Base-by-base conservation (phyloP, 2,797 vertebrate species). In the Silurus lanzhouensis region DNA sequence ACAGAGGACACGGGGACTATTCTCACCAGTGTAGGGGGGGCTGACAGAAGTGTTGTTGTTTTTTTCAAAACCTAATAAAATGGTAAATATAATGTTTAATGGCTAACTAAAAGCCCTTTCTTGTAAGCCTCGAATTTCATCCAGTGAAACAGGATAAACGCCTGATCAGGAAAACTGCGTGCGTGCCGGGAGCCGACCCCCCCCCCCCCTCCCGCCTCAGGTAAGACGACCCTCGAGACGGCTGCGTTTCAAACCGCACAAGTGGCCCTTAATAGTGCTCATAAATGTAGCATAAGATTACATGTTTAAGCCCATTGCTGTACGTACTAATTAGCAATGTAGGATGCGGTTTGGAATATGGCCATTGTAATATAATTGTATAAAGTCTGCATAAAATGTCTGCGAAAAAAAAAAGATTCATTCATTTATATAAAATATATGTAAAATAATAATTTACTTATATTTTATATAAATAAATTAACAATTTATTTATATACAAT, bases 191-290 rank as follows among this genome's bases (percentile, higher is more conserved):
- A 31, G 63, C 12, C 17, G n/a, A 38, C 38, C 48, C 6, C 48
- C 9, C 48, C 44, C 14, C 4, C 38, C 48, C 6, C 48, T 1
- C 48, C 44, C 14, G 48, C 3, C 31, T 57, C 70, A 64, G 82
- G 82, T 83, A 75, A 63, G 44, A 15, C 38, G n/a, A 19, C 46
- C 19, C 20, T 55, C 55, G 48, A 52, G 48, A 52, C 79, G n/a
- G n/a, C 9, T 75, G 70, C 6, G 57, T 74, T 58, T 63, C 70
- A 81, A 67, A 66, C 63, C 1, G 78, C 63, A 12, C 46, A 81
- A 27, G 14, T 3, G 3, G 4, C n/a, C 48, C 48, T 81, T 6
- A 20, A 6, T 48, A 44, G n/a, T 66, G 5, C 12, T 81, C 7
- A 10, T 27, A 66, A 27, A 1, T 52, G 31, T 52, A 52, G 48